Percentiles rank a stretch among this genome's conserved stretches.
Conservation (phyloP, 2,888 invertebrate genomes). For the Cryptus armator region DNA sequence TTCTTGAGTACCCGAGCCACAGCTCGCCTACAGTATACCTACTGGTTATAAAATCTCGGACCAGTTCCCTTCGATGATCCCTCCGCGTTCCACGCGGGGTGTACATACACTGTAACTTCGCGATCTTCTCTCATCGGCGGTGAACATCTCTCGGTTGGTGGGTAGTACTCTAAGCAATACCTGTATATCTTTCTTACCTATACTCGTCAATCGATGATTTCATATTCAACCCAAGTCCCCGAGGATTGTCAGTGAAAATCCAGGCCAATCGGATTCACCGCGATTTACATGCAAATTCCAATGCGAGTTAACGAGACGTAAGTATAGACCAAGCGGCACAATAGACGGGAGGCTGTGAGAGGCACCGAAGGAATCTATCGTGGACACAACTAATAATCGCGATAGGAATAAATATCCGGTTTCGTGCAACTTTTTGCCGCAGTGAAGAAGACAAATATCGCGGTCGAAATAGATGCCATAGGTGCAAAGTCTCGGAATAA, state of each 20-base stretch:
- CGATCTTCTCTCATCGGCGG: constrained; percentile 52
- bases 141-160: constrained; percentile 51
- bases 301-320: constrained; percentile 67
- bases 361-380: constrained; percentile 53
- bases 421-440: neutral
- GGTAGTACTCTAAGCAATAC: constrained; percentile 10
- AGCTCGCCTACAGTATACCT: constrained; percentile 56
- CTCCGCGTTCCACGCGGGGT: constrained; percentile 43
- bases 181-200: constrained; percentile 35
- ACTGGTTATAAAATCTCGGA: constrained; percentile 68
- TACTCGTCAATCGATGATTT: constrained; percentile 62
- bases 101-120: constrained; percentile 13
- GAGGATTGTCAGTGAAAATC: constrained; percentile 62
- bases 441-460: neutral
- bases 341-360: constrained; percentile 27
- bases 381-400: constrained; percentile 54
- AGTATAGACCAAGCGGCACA: constrained; percentile 58
- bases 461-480: neutral
- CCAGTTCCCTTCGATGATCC: constrained; percentile 65
- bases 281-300: constrained; percentile 68
- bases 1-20: constrained; percentile 22
- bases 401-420: constrained; percentile 54
- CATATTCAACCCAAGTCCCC: constrained; percentile 59
- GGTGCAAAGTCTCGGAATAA: neutral
- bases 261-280: constrained; percentile 69